phyloP scores from a whole-genome alignment of 2,113 vertebrate species.

The Rhinoptilus africanus region DNA sequence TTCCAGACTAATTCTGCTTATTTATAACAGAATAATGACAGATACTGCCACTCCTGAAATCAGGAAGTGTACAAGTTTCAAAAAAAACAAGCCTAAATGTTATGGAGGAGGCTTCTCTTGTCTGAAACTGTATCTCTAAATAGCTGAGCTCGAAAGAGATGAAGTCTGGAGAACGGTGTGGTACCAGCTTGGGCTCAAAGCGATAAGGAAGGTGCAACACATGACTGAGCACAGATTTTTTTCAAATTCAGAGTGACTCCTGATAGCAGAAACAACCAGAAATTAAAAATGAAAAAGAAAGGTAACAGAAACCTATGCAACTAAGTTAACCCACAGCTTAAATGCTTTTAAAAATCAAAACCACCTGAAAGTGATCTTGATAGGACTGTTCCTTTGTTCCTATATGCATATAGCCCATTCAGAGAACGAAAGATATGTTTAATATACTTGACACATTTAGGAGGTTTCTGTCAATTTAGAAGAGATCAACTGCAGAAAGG shows the following conservation, averaged over 20 bases:
- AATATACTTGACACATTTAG: background rate
- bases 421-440: background rate
- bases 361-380: background rate
- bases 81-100: background rate
- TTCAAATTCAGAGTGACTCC: background rate
- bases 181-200: background rate
- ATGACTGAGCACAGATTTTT: background rate
- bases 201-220: background rate
- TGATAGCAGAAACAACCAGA: background rate
- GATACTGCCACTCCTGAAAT: background rate
- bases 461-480: background rate
- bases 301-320: background rate
- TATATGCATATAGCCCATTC: background rate
- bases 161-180: background rate
- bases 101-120: background rate
- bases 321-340: background rate
- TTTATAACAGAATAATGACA: background rate
- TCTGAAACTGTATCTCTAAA: background rate
- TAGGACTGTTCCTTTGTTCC: background rate
- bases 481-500: background rate
- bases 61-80: background rate
- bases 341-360: background rate
- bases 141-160: background rate
- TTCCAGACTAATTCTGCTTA: background rate
- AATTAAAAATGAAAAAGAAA: background rate